phyloP scores from a whole-genome alignment of 2,888 invertebrate species.

The Thera britannica region DNA sequence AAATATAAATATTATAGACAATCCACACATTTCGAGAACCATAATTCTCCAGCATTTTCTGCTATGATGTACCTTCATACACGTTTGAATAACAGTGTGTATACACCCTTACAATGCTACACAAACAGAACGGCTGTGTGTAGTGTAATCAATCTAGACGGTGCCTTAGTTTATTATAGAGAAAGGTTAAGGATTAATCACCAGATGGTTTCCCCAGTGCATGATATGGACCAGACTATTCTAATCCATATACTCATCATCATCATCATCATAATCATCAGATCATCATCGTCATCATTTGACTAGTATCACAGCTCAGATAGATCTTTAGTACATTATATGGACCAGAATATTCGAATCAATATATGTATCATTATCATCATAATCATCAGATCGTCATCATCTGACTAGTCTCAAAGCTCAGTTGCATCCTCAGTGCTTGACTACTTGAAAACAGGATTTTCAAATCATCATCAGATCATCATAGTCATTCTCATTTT shows the following conservation, averaged over 20 bases:
- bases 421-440: too few relatives aligned
- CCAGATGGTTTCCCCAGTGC: constrained; percentile 9
- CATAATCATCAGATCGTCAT: not conserved
- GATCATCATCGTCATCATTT: too few relatives aligned
- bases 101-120: constrained; percentile 19
- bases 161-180: constrained; percentile 24
- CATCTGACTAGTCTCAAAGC: too few relatives aligned
- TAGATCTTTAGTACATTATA: constrained; percentile 1
- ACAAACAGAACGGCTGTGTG: constrained; percentile 35
- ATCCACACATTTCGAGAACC: too few relatives aligned
- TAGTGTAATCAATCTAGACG: constrained; percentile 35
- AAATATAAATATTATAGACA: too few relatives aligned
- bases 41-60: too few relatives aligned
- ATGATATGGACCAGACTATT: not conserved
- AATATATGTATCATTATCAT: not conserved
- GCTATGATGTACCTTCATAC: too few relatives aligned
- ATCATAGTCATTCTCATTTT: too few relatives aligned
- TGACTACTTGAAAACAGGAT: too few relatives aligned
- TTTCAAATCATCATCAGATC: too few relatives aligned
- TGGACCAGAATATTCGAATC: not conserved
- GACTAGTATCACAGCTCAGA: too few relatives aligned
- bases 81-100: not conserved
- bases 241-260: not conserved
- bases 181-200: constrained; percentile 29
- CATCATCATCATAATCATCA: not conserved